Base-by-base conservation (phyloP, 2,797 vertebrate species). In the Gymnodraco acuticeps region DNA sequence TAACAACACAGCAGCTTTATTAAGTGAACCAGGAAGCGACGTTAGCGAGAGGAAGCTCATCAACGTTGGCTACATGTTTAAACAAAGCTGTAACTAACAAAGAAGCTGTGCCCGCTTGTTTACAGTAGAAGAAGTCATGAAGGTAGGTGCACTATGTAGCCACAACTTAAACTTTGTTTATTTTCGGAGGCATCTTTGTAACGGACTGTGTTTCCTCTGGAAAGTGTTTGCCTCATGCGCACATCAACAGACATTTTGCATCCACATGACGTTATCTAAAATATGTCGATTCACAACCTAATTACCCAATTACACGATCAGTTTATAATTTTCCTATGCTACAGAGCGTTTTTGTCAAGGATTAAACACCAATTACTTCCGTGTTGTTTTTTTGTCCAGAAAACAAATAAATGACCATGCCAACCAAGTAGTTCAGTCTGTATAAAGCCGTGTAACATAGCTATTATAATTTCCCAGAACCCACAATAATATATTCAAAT, bases 11-110 rank as follows among this genome's bases (percentile, higher is more conserved):
- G 10, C 10, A 13, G 48, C 52, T 47, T 46, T 38, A 62, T 33
- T 31, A 62, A 72, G 50, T 66, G 33, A 76, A 88, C 46, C 82
- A 89, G 91, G 93, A 91, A 93, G 90, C 78, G 77, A 75, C 70
- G 67, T 78, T 85, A 87, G 85, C 88, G 33, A 5, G 62, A 72
- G 75, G 75, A 80, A 73, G 73, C 80, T 75, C 64, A 61, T 47
- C 46, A 6, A 38, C 71, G 71, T 38, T 38, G 67, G 56, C 71
- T 70, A 8, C 54, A 54, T n/a, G 64, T 47, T 71, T 33, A 58
- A 73, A 60, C 59, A 48, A 20, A 61, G 70, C 64, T 45, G 61
- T 61, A 47, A 68, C 38, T 56, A 65, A 51, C 19, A 12, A 45
- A 64, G 4, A 14, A 6, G 17, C 16, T 50, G 20, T 23, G 17